Evolutionary conservation across 2,888 invertebrate species (phyloP).

Genomic region (Patella ulyssiponensis): DNA sequence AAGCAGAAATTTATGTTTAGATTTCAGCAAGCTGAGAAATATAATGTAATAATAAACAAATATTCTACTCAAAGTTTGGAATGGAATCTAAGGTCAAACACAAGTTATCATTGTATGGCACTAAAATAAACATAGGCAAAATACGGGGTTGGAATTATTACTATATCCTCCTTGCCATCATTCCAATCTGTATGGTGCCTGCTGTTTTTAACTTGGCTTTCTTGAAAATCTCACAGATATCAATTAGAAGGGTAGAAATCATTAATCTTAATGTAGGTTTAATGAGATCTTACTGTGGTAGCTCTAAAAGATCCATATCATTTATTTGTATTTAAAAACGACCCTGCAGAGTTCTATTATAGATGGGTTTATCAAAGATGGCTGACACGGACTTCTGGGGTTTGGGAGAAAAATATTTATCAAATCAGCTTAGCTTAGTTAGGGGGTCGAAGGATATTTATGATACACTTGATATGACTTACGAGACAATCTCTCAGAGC

Average conservation of each 20-base stretch:
- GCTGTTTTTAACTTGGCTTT: slow-evolving; percentile 6
- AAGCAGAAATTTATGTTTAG: not conserved
- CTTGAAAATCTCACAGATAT: not conserved
- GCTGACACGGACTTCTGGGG: not conserved
- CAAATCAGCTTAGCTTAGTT: not conserved
- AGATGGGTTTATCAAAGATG: slow-evolving; percentile 9
- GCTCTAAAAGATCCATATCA: slow-evolving; percentile 6
- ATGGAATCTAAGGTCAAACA: no score
- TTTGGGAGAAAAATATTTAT: not conserved
- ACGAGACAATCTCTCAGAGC: slow-evolving; percentile 1
- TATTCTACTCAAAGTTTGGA: no score
- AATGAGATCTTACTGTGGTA: slow-evolving; percentile 1
- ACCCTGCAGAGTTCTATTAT: not conserved
- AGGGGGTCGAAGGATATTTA: slow-evolving; percentile 5
- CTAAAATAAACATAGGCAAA: no score
- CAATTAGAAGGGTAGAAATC: slow-evolving; percentile 5
- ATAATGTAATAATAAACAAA: slow-evolving; percentile 9
- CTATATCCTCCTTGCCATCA: not conserved
- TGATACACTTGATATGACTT: slow-evolving; percentile 7
- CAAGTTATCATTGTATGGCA: no score
- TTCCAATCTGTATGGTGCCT: not conserved
- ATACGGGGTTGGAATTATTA: no score
- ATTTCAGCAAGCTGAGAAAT: slow-evolving; percentile 10
- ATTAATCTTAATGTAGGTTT: slow-evolving; percentile 10
- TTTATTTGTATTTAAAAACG: not conserved